Conservation (phyloP, 2,888 invertebrate genomes). For the Drosophila koepferae region DNA sequence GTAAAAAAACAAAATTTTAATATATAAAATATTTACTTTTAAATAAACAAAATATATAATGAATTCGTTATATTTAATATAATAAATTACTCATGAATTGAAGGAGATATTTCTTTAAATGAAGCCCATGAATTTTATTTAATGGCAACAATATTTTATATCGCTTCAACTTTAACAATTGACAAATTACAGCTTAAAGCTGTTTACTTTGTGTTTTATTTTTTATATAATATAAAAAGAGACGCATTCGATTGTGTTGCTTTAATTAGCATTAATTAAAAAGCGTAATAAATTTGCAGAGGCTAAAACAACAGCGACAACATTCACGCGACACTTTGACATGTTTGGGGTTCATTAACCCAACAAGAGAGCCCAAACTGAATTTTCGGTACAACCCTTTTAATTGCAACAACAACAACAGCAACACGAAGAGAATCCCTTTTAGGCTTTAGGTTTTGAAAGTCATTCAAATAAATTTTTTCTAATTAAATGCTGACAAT, state of each 20-base stretch:
- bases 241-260: constrained; percentile 9
- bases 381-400: constrained; percentile 41
- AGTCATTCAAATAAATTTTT: constrained; percentile 70
- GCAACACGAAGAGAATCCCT: constrained; percentile 22
- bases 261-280: constrained; percentile 56
- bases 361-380: constrained; percentile 6
- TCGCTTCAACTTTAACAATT: constrained; percentile 13
- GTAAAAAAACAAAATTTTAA: too few relatives aligned
- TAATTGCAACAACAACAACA: constrained; percentile 47
- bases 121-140: background rate
- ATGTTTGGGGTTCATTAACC: constrained; percentile 63
- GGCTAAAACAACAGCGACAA: constrained; percentile 14
- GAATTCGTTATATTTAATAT: too few relatives aligned
- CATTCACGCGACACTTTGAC: constrained; percentile 54
- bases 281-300: constrained; percentile 39
- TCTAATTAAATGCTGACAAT: constrained; percentile 68
- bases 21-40: too few relatives aligned
- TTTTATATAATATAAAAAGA: background rate
- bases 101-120: background rate
- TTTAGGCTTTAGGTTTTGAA: constrained; percentile 36
- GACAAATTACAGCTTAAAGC: constrained; percentile 28
- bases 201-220: constrained; percentile 1
- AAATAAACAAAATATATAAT: too few relatives aligned
- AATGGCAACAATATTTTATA: constrained; percentile 3
- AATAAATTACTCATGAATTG: background rate